Evolutionary conservation across 2,113 vertebrate species (phyloP), one percentile per base, ranked within the genome.

Genomic region (Talpa occidentalis): DNA sequence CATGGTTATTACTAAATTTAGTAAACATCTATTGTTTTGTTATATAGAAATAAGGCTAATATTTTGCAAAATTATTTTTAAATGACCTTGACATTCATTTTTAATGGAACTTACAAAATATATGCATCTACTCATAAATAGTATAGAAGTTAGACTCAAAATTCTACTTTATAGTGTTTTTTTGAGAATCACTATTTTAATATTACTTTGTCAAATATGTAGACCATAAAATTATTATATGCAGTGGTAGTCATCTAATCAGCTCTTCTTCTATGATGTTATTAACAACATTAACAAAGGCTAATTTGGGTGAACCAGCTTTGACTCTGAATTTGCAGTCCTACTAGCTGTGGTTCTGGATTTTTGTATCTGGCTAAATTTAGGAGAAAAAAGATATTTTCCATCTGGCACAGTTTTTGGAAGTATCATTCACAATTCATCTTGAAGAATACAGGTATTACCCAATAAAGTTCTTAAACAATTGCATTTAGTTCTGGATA

Each of bases 51-150:
- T 92, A 8, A 73, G 10, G 5, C 8, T 44, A 82, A 44, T 0
- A 66, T 77, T n/a, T 30, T 88, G 24, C 0, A 94, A 37, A 93
- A 60, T 30, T 64, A 67, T 78, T 49, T 84, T 92, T 22, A 69
- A 49, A 89, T 54, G 1, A 2, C 0, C 10, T 73, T 76, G 78
- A 56, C 52, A 52, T 76, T 77, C 62, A 59, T 24, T 64, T 74
- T 77, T 47, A 35, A 21, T n/a, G 6, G 35, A 26, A 72, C 3
- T 6, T 10, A 77, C 10, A n/a, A 40, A 70, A 42, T 24, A 73
- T 73, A 67, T 74, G 1, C 0, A 70, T 32, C 2, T 24, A 49
- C 21, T 88, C 56, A 26, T 69, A 37, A n/a, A 12, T n/a, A 49
- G 44, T 88, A 54, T 44, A 90, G 78, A 82, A 59, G 2, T 24